A percentile compares a stretch with the other conserved stretches of the same genome.
Evolutionary conservation across 2,113 vertebrate species (phyloP).

Genomic region (Speoplatyrhinus poulsoni): DNA sequence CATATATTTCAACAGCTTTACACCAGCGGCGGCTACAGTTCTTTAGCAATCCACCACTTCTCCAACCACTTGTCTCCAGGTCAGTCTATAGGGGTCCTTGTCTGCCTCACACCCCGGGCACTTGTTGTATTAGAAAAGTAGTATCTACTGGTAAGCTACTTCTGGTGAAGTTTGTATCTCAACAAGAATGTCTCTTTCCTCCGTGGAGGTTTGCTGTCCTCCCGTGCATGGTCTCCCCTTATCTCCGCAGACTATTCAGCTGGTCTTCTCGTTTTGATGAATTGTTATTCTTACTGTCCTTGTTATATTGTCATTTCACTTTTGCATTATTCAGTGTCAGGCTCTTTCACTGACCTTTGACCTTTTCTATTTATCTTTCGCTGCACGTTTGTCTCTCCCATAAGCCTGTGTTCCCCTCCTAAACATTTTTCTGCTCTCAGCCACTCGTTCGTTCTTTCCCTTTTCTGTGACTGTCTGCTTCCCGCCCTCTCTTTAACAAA

Average conservation of each 20-base stretch:
- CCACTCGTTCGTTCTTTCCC: slow-evolving; percentile 1
- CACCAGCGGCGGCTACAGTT: slow-evolving; percentile 5
- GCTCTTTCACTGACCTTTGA: slow-evolving; percentile 2
- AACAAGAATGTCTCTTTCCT: slow-evolving; percentile 2
- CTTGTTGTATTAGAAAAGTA: neutral
- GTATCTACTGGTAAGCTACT: neutral
- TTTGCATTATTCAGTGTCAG: neutral
- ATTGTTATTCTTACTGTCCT: slow-evolving; percentile 1
- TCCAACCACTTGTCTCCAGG: slow-evolving; percentile 13
- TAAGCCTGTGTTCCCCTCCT: neutral
- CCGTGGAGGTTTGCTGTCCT: slow-evolving; percentile 9
- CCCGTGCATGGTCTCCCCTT: slow-evolving; percentile 6
- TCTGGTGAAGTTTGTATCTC: slow-evolving; percentile 3
- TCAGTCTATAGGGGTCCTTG: neutral
- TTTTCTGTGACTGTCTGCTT: slow-evolving; percentile 12
- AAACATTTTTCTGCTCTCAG: neutral
- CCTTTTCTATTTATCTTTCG: neutral
- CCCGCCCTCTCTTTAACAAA: slow-evolving; percentile 28
- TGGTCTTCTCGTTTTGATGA: neutral
- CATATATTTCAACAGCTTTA: neutral
- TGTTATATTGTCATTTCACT: neutral
- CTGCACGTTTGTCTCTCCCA: slow-evolving; percentile 6
- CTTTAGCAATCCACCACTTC: neutral
- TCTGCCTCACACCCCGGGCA: too few relatives aligned
- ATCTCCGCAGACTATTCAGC: slow-evolving; percentile 10